These are phyloP conservation scores for Murina feae DNA, from an alignment of 2,113 vertebrate species.

Conservation along the genomic window DNA sequence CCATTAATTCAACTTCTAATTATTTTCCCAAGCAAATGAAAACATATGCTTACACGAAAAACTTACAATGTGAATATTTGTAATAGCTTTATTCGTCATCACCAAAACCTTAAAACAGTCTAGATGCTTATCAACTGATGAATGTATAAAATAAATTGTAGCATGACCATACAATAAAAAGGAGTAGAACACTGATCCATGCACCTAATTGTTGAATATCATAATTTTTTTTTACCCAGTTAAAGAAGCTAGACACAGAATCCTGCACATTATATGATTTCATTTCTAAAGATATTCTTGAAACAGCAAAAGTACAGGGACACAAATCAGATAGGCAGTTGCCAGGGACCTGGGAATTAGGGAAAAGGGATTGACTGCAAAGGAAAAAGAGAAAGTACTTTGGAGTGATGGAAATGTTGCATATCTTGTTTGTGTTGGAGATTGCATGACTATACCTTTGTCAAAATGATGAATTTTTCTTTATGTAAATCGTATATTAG, in stretches of 20 bases:
- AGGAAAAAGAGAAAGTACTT: not conserved
- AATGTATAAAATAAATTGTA: not conserved
- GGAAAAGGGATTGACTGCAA: not conserved
- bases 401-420: not conserved
- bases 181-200: not conserved
- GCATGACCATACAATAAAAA: not conserved
- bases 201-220: not conserved
- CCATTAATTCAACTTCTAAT: not conserved
- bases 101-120: not conserved
- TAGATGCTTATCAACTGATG: not conserved
- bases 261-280: not conserved
- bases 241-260: not conserved
- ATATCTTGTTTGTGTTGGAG: not conserved
- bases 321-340: not conserved
- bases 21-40: not conserved
- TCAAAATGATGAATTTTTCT: not conserved
- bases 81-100: slow-evolving; percentile 1
- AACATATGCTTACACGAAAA: not conserved
- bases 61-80: not conserved
- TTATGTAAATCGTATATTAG: not conserved
- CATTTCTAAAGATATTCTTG: not conserved
- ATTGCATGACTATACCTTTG: not conserved
- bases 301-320: not conserved
- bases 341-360: not conserved
- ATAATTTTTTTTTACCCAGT: not conserved